Conservation (phyloP, 2,113 vertebrate genomes). For the Opisthocomus hoazin region DNA sequence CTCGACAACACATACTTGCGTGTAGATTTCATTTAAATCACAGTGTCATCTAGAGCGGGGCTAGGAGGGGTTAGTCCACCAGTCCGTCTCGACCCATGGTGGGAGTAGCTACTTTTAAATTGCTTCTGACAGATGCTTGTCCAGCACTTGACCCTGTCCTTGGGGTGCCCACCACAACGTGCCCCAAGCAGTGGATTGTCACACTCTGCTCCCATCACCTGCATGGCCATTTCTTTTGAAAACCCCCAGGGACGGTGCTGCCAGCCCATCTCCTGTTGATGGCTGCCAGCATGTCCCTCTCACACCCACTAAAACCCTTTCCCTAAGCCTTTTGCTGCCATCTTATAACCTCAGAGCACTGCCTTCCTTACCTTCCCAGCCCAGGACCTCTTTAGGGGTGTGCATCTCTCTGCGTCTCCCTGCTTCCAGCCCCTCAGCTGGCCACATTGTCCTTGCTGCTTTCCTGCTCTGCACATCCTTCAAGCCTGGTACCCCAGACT, state of each 20-base stretch:
- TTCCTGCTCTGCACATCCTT: neutral
- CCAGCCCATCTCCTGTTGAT: neutral
- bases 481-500: accelerated
- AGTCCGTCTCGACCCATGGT: neutral
- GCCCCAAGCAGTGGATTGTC: neutral
- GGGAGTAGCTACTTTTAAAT: neutral
- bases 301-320: neutral
- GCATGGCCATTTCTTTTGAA: neutral
- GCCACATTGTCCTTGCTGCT: neutral
- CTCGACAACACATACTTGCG: neutral
- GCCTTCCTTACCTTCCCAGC: neutral
- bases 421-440: neutral
- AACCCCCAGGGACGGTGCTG: accelerated
- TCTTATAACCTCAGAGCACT: neutral
- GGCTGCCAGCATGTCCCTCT: neutral
- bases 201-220: neutral
- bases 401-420: neutral
- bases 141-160: neutral
- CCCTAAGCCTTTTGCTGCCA: neutral
- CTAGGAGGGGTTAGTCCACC: neutral
- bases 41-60: neutral
- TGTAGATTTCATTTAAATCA: neutral
- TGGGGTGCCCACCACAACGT: neutral
- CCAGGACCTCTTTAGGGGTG: neutral
- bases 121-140: neutral